Percentiles rank a stretch among this genome's conserved stretches.
These are phyloP conservation scores for Brienomyrus longianalis DNA, from an alignment of 2,113 vertebrate genomes.

Conservation along the genomic window DNA sequence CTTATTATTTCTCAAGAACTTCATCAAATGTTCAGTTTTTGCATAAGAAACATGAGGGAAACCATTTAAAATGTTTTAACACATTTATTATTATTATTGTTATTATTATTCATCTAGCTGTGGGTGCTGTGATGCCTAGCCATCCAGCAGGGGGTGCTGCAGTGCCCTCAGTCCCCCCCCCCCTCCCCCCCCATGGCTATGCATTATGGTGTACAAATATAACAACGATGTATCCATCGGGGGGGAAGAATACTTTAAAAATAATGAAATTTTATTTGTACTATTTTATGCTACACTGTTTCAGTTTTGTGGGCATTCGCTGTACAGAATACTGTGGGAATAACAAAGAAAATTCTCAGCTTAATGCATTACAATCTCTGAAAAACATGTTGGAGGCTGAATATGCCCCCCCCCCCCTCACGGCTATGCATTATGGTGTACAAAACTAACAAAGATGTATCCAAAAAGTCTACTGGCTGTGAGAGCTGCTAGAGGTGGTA, in stretches of 20 bases:
- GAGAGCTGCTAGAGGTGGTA: background rate
- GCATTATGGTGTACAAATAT: background rate
- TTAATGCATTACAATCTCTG: background rate
- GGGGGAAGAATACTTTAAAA: background rate
- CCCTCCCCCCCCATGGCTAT: background rate
- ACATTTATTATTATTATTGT: background rate
- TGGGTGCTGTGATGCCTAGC: background rate
- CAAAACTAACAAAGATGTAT: too few species aligned
- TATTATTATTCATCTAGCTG: background rate
- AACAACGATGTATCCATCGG: background rate
- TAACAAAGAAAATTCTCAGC: background rate
- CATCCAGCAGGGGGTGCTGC: too few species aligned
- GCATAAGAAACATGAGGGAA: background rate
- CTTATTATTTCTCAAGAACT: background rate
- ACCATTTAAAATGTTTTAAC: background rate
- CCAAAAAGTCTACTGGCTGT: too few species aligned
- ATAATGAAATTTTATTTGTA: background rate
- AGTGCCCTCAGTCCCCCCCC: too few species aligned
- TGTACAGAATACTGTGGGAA: background rate
- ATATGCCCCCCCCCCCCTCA: background rate
- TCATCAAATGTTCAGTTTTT: background rate
- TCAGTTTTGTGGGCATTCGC: background rate
- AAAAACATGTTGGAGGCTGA: background rate
- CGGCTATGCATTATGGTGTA: too few species aligned
- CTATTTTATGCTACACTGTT: background rate